These are phyloP conservation scores for Anarrhichthys ocellatus DNA, from an alignment of 2,113 vertebrate species.

Conservation along the genomic window DNA sequence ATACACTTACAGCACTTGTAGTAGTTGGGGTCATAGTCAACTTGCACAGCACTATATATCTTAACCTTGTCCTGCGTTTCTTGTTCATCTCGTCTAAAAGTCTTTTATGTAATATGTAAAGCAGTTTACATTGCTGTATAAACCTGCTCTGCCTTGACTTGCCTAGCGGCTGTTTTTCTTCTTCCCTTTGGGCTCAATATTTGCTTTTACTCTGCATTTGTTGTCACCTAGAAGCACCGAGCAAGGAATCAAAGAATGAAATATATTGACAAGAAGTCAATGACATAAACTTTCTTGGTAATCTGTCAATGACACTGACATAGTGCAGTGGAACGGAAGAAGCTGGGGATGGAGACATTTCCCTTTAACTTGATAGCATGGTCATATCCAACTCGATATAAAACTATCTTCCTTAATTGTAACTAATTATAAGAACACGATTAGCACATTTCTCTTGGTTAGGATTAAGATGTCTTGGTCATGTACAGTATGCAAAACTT, in stretches of 20 bases:
- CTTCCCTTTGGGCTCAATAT: background rate
- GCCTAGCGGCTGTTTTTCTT: constrained; percentile 11
- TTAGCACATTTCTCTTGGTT: no score
- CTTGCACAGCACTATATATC: background rate
- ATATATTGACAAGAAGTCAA: constrained; percentile 24
- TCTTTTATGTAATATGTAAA: background rate
- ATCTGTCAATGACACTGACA: background rate
- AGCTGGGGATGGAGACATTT: background rate
- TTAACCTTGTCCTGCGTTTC: no score
- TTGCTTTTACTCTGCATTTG: background rate
- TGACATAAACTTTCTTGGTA: constrained; percentile 9
- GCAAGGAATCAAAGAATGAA: constrained; percentile 15
- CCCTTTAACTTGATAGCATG: background rate
- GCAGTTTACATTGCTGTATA: background rate
- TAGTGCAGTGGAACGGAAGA: background rate
- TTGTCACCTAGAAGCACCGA: background rate
- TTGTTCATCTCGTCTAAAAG: background rate
- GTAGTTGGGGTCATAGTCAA: background rate
- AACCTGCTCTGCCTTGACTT: background rate
- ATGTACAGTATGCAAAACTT: background rate
- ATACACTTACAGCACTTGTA: background rate
- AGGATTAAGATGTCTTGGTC: no score
- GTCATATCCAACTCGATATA: background rate
- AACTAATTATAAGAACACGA: background rate
- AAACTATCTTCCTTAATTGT: no score